Evolutionary conservation across 2,888 invertebrate genomes (phyloP).

Genomic region (Tenthredo amoena): DNA sequence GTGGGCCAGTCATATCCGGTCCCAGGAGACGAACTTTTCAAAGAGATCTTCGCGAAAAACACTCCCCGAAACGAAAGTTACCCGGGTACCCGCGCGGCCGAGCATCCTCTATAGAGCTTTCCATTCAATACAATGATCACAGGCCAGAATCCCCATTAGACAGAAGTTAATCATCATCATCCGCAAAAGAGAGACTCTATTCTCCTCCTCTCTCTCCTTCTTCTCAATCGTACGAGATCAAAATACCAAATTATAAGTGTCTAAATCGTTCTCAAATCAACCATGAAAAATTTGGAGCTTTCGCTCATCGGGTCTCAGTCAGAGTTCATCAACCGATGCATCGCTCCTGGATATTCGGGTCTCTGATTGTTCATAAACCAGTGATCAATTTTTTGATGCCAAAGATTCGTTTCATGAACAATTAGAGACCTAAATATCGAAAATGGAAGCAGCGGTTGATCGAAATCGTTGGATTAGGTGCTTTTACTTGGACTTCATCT

Average conservation of each 20-base stretch:
- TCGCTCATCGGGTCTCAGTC: too few relatives aligned
- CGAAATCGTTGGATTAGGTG: too few relatives aligned
- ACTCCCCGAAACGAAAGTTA: conserved; percentile 11
- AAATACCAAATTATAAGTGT: neutral
- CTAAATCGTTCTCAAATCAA: too few relatives aligned
- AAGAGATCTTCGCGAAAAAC: neutral
- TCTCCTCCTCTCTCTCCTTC: neutral
- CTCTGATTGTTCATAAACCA: too few relatives aligned
- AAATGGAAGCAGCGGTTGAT: too few relatives aligned
- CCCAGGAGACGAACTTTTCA: conserved; percentile 25
- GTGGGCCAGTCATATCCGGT: conserved; percentile 45
- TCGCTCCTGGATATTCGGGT: too few relatives aligned
- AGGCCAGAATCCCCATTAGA: neutral
- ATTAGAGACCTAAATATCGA: too few relatives aligned
- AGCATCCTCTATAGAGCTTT: neutral
- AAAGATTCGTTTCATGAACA: too few relatives aligned
- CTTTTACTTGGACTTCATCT: too few relatives aligned
- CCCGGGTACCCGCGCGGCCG: neutral
- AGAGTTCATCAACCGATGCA: too few relatives aligned
- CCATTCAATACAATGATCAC: neutral
- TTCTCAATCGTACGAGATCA: neutral
- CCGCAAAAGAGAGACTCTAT: neutral
- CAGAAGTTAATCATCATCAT: neutral
- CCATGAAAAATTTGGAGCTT: too few relatives aligned
- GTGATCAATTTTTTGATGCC: too few relatives aligned